A percentile compares a stretch with the other conserved stretches of the same genome.
These are phyloP conservation scores for Chironomus tentans DNA, from an alignment of 2,888 invertebrate species.

Conservation along the genomic window DNA sequence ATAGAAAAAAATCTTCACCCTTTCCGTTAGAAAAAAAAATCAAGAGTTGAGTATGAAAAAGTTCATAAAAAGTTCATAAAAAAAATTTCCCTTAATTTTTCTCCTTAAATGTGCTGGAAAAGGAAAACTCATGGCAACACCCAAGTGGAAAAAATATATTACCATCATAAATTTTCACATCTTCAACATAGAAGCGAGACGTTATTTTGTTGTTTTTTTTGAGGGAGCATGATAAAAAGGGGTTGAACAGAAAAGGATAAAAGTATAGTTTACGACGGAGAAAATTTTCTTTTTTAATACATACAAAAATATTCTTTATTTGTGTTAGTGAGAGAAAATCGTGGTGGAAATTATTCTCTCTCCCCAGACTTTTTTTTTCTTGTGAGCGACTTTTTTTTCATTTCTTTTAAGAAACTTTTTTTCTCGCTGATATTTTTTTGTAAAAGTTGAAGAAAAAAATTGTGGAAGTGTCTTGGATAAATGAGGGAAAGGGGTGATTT, in stretches of 20 bases:
- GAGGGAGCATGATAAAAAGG: constrained; percentile 3
- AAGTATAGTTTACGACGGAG: constrained; percentile 21
- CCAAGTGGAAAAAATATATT: constrained; percentile 18
- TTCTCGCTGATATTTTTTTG: neutral
- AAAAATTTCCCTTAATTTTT: neutral
- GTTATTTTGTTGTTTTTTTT: neutral
- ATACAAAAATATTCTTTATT: neutral
- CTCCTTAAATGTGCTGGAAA: neutral
- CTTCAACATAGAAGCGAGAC: neutral
- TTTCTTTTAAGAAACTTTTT: too few relatives aligned
- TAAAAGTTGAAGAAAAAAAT: neutral
- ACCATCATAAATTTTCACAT: constrained; percentile 20
- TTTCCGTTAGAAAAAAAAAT: neutral
- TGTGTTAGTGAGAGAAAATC: constrained; percentile 6
- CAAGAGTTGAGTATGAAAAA: too few relatives aligned
- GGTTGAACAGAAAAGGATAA: constrained; percentile 27
- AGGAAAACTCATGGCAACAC: constrained; percentile 23
- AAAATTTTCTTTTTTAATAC: constrained; percentile 2
- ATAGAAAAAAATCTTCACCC: neutral
- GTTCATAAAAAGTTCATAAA: too few relatives aligned
- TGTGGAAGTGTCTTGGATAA: neutral
- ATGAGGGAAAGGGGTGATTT: neutral
- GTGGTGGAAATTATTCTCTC: neutral
- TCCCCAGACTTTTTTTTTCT: too few relatives aligned
- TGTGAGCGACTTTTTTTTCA: too few relatives aligned